phyloP scores from a whole-genome alignment of 2,888 invertebrate genomes.

The Hyposoter didymator region DNA sequence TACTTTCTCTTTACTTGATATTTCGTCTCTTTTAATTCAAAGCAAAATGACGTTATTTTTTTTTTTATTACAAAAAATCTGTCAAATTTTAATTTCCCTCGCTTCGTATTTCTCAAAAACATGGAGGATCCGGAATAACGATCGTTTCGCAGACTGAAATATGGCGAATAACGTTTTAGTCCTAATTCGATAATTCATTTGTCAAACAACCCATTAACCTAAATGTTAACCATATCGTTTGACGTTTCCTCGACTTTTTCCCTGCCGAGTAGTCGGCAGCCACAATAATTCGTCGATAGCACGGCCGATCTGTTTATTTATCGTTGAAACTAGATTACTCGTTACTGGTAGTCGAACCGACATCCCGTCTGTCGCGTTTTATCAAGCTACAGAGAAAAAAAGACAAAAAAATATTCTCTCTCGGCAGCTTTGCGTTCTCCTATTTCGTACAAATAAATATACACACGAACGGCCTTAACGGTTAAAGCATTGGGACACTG shows the following conservation, averaged over 20 bases:
- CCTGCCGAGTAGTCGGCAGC: background rate
- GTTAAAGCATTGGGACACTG: background rate
- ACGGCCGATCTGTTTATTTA: slow-evolving; percentile 1
- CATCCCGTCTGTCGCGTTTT: slow-evolving; percentile 16
- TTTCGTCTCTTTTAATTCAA: too few relatives aligned
- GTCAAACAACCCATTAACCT: background rate
- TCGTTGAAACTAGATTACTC: slow-evolving; percentile 25
- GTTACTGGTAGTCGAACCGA: slow-evolving; percentile 11
- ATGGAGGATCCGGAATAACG: background rate
- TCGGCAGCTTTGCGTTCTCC: slow-evolving; percentile 34
- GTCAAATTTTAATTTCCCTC: too few relatives aligned
- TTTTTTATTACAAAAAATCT: too few relatives aligned
- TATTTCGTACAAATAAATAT: slow-evolving; percentile 36
- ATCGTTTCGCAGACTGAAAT: background rate
- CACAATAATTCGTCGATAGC: slow-evolving; percentile 3
- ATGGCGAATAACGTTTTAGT: background rate
- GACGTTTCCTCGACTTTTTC: slow-evolving; percentile 1
- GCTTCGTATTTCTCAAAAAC: too few relatives aligned
- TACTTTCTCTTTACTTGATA: too few relatives aligned
- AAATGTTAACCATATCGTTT: background rate
- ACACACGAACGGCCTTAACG: background rate
- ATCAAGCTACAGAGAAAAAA: slow-evolving; percentile 7
- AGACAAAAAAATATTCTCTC: background rate
- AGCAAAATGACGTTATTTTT: too few relatives aligned
- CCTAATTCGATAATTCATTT: background rate